Evolutionary conservation across 2,113 vertebrate species (phyloP).

Genomic region (Crotophaga sulcirostris): DNA sequence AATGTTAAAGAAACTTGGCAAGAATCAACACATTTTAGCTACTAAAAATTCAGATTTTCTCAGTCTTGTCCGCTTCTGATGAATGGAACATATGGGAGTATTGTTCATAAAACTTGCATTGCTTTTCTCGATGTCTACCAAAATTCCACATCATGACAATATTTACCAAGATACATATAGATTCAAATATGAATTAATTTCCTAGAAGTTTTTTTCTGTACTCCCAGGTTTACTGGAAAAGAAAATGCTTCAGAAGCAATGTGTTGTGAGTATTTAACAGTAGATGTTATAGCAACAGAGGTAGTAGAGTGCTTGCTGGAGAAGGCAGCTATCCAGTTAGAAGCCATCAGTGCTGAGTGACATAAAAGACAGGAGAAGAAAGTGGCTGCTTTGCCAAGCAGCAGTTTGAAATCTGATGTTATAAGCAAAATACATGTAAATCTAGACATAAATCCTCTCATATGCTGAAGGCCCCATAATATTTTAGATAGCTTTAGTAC

Average conservation of each 20-base stretch:
- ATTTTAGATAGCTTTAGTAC: constrained; percentile 30
- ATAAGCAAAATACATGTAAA: constrained; percentile 54
- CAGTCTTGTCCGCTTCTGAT: constrained; percentile 66
- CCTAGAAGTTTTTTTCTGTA: constrained; percentile 43
- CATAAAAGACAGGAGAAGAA: constrained; percentile 41
- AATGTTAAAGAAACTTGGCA: constrained; percentile 69
- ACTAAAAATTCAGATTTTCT: constrained; percentile 69
- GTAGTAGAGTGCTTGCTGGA: constrained; percentile 13
- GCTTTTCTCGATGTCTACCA: constrained; percentile 64
- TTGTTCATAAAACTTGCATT: constrained; percentile 66
- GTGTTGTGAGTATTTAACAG: constrained; percentile 41
- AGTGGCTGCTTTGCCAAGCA: constrained; percentile 37
- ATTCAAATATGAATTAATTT: constrained; percentile 68
- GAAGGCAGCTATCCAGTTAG: constrained; percentile 44
- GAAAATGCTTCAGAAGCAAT: constrained; percentile 2
- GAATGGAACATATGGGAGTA: constrained; percentile 72
- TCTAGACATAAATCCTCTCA: constrained; percentile 29
- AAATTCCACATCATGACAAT: constrained; percentile 60
- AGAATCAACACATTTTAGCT: constrained; percentile 51
- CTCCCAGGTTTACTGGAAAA: constrained; percentile 47
- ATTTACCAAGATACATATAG: constrained; percentile 64
- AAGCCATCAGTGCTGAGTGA: constrained; percentile 22
- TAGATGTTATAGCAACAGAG: constrained; percentile 55
- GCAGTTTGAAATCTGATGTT: constrained; percentile 46
- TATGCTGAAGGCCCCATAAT: background rate